Evolutionary conservation across 2,888 invertebrate species (phyloP).

Genomic region (Bimastos eiseni): DNA sequence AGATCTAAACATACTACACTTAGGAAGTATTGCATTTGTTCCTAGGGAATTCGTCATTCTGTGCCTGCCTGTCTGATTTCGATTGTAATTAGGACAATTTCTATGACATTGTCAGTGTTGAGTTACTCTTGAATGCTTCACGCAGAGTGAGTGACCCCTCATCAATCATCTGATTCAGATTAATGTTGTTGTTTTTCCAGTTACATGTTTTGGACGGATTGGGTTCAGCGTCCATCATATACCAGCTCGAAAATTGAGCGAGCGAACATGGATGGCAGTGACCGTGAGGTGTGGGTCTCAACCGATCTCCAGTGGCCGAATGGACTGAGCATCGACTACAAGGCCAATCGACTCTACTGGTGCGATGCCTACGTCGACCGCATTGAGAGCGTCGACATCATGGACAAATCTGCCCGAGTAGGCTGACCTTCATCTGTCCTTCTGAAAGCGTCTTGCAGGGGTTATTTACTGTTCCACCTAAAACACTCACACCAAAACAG

Average conservation of each 20-base stretch:
- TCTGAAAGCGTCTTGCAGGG: not conserved
- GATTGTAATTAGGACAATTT: too few relatives aligned
- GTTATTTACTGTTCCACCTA: not conserved
- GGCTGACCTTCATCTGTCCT: not conserved
- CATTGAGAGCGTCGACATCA: conserved; percentile 18
- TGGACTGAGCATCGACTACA: conserved; percentile 79
- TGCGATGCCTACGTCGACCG: conserved; percentile 71
- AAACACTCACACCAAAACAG: not conserved
- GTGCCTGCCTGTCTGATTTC: not conserved
- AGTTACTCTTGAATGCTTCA: too few relatives aligned
- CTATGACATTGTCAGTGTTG: too few relatives aligned
- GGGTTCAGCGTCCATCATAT: conserved; percentile 68
- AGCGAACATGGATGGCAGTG: conserved; percentile 83
- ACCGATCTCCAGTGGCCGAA: conserved; percentile 78
- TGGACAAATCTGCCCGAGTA: conserved; percentile 10
- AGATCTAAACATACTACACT: too few relatives aligned
- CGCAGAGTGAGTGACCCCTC: too few relatives aligned
- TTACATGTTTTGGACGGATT: conserved; percentile 88
- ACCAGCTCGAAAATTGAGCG: conserved; percentile 80
- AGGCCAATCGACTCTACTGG: conserved; percentile 79
- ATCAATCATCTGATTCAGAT: too few relatives aligned
- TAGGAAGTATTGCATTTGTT: too few relatives aligned
- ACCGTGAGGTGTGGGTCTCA: conserved; percentile 68
- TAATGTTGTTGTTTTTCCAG: conserved; percentile 62
- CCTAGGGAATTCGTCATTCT: too few relatives aligned